Percentiles rank a stretch among this genome's conserved stretches.
phyloP scores from a whole-genome alignment of 2,888 invertebrate species.

The Trachelus stipa region DNA sequence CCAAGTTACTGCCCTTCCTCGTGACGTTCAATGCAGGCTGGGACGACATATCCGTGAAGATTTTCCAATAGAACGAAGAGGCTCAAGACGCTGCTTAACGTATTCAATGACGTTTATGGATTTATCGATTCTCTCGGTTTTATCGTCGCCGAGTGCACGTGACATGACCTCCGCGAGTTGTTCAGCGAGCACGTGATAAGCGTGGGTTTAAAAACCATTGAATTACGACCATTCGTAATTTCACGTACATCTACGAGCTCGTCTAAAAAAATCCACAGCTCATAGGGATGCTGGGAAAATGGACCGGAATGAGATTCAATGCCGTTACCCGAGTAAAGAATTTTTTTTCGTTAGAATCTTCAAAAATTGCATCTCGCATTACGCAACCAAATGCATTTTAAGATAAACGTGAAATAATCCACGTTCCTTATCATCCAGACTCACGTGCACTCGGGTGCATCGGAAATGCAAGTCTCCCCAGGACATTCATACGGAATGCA shows the following conservation, averaged over 20 bases:
- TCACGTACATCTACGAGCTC: neutral
- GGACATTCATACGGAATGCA: neutral
- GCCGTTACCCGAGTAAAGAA: no score
- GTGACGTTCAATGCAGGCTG: neutral
- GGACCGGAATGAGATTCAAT: neutral
- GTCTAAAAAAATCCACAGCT: neutral
- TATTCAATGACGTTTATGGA: neutral
- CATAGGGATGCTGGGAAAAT: neutral
- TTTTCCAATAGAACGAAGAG: neutral
- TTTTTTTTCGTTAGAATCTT: no score
- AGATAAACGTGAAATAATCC: neutral
- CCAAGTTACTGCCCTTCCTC: slow-evolving; percentile 23
- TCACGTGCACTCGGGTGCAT: neutral
- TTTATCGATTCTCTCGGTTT: neutral
- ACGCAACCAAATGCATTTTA: no score
- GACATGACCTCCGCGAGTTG: neutral
- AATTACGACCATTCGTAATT: neutral
- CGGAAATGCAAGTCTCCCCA: neutral
- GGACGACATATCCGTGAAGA: neutral
- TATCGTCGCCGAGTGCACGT: neutral
- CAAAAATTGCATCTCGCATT: no score
- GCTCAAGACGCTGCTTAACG: neutral
- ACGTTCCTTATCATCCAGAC: neutral
- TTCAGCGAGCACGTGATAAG: neutral
- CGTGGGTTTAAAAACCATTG: neutral